Percentiles rank a stretch among this genome's conserved stretches.
Evolutionary conservation across 2,113 vertebrate genomes (phyloP).

Genomic region (Hoplias malabaricus): DNA sequence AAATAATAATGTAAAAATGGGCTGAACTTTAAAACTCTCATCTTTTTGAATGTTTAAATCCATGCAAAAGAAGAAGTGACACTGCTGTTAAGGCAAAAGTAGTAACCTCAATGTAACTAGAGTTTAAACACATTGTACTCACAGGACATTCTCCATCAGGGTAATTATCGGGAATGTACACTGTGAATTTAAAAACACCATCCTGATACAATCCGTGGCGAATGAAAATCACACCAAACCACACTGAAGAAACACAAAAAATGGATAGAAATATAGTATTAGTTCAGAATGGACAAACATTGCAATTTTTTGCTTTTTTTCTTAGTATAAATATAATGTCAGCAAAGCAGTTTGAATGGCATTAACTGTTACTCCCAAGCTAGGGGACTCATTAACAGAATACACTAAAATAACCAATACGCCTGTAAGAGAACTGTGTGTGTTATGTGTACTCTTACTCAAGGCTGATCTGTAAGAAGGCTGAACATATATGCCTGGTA

Average conservation of each 20-base stretch:
- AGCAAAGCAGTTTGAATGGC: not conserved
- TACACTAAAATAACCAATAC: not conserved
- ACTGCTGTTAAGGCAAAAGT: not conserved
- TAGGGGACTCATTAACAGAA: not conserved
- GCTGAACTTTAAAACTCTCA: too few relatives aligned
- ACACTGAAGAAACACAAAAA: slow-evolving; percentile 78
- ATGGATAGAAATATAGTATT: not conserved
- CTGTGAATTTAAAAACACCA: slow-evolving; percentile 97
- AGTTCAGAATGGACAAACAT: too few relatives aligned
- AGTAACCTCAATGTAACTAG: not conserved
- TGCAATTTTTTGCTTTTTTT: too few relatives aligned
- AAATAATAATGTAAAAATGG: too few relatives aligned
- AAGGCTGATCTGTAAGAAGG: slow-evolving; percentile 94
- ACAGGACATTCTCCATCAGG: slow-evolving; percentile 94
- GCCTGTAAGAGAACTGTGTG: not conserved
- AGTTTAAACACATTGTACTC: slow-evolving; percentile 46
- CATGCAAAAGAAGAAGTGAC: not conserved
- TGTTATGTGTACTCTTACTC: slow-evolving; percentile 76
- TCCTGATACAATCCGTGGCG: slow-evolving; percentile 96
- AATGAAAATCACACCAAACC: slow-evolving; percentile 99
- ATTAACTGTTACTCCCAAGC: not conserved
- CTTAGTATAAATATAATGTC: not conserved
- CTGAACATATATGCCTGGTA: slow-evolving; percentile 96
- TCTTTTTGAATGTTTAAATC: too few relatives aligned
- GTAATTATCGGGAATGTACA: slow-evolving; percentile 99